Evolutionary conservation across 1,140 invertebrate species (phyloP).

Genomic region (Hydropsyche tenuis): DNA sequence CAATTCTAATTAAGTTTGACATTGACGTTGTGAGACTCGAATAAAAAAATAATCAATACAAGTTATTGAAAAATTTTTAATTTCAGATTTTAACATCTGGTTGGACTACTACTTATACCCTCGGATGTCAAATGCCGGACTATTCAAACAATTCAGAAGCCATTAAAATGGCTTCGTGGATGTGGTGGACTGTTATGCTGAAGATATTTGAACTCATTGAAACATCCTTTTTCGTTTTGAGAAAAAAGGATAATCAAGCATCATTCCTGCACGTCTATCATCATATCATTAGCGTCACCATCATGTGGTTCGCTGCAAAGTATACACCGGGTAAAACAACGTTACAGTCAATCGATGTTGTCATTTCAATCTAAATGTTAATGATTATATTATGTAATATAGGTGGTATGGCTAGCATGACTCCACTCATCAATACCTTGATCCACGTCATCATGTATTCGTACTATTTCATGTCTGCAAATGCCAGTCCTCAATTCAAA

Average conservation of each 20-base stretch:
- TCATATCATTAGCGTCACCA: slow-evolving; percentile 68
- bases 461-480: slow-evolving; percentile 52
- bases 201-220: slow-evolving; percentile 58
- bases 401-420: slow-evolving; percentile 52
- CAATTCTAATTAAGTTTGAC: too few species aligned
- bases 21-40: too few species aligned
- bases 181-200: slow-evolving; percentile 58
- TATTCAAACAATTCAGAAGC: slow-evolving; percentile 68
- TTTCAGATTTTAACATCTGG: slow-evolving; percentile 59
- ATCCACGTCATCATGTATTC: slow-evolving; percentile 56
- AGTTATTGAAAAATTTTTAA: too few species aligned
- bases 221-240: slow-evolving; percentile 69
- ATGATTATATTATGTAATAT: slow-evolving; percentile 11
- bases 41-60: too few species aligned
- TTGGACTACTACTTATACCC: slow-evolving; percentile 66
- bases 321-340: slow-evolving; percentile 67
- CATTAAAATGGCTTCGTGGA: slow-evolving; percentile 66
- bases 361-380: background rate
- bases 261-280: slow-evolving; percentile 78
- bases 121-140: slow-evolving; percentile 75
- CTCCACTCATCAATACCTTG: slow-evolving; percentile 50
- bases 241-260: slow-evolving; percentile 75
- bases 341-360: background rate
- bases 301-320: slow-evolving; percentile 76
- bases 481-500: slow-evolving; percentile 43